These are phyloP conservation scores for Lasioglossum leucozonium DNA, from an alignment of 2,888 invertebrate species.

Conservation along the genomic window DNA sequence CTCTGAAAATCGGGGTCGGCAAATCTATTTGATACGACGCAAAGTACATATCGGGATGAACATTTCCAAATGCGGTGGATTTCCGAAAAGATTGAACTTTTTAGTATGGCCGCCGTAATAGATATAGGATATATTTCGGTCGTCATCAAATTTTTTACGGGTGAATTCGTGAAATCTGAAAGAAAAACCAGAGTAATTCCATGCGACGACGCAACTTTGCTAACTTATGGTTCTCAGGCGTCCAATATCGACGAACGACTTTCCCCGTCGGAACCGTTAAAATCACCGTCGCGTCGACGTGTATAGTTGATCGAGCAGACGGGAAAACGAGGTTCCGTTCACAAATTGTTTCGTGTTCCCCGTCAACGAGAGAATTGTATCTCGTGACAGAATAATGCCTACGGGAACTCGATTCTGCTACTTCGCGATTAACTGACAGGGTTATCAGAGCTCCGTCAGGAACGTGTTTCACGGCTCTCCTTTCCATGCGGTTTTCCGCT, in stretches of 20 bases:
- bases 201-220: background rate
- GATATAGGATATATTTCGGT: background rate
- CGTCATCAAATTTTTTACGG: background rate
- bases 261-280: constrained; percentile 11
- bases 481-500: background rate
- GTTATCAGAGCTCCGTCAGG: background rate
- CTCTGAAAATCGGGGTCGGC: background rate
- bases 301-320: constrained; percentile 12
- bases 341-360: constrained; percentile 43
- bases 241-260: constrained; percentile 23
- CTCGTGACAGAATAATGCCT: constrained; percentile 28
- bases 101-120: background rate
- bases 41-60: background rate
- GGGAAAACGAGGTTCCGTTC: constrained; percentile 35
- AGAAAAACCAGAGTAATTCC: background rate
- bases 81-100: background rate
- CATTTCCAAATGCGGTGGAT: background rate
- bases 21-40: background rate
- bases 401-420: constrained; percentile 36
- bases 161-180: background rate
- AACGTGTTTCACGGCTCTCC: constrained; percentile 27
- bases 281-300: constrained; percentile 10
- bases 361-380: constrained; percentile 32
- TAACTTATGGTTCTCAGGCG: constrained; percentile 1
- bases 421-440: constrained; percentile 38